These are phyloP conservation scores for Calycopis cecrops DNA, from an alignment of 1,140 invertebrate species.

Conservation along the genomic window DNA sequence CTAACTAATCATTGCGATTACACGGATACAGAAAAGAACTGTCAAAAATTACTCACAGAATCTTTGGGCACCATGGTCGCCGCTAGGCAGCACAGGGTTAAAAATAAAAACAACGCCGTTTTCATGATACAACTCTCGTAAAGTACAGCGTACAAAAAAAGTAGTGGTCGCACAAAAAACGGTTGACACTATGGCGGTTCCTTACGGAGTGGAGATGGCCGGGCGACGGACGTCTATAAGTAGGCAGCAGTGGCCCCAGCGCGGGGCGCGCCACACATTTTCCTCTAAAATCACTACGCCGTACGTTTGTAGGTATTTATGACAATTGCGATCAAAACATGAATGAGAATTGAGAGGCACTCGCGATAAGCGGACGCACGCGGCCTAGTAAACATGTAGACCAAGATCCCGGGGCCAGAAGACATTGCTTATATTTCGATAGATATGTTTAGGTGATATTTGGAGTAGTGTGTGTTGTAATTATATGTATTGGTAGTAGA, in stretches of 20 bases:
- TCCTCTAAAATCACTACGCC: constrained; percentile 9
- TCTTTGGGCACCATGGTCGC: neutral
- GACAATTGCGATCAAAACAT: constrained; percentile 9
- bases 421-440: too few species aligned
- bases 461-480: too few species aligned
- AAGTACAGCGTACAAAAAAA: neutral
- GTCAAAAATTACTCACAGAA: neutral
- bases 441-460: too few species aligned
- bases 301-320: neutral
- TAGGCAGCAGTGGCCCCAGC: constrained; percentile 6
- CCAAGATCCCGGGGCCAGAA: too few species aligned
- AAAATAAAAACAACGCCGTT: neutral
- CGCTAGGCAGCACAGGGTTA: neutral
- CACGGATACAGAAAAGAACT: too few species aligned
- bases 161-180: neutral
- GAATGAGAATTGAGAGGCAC: constrained; percentile 5
- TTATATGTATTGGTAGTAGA: too few species aligned
- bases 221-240: neutral
- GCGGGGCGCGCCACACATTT: constrained; percentile 5
- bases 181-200: neutral
- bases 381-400: neutral
- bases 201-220: neutral
- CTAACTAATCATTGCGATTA: too few species aligned
- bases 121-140: neutral
- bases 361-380: constrained; percentile 3